A percentile compares a stretch with the other conserved stretches of the same genome.
Conservation (phyloP, 1,140 invertebrate genomes). For the Plutomurus gul region DNA sequence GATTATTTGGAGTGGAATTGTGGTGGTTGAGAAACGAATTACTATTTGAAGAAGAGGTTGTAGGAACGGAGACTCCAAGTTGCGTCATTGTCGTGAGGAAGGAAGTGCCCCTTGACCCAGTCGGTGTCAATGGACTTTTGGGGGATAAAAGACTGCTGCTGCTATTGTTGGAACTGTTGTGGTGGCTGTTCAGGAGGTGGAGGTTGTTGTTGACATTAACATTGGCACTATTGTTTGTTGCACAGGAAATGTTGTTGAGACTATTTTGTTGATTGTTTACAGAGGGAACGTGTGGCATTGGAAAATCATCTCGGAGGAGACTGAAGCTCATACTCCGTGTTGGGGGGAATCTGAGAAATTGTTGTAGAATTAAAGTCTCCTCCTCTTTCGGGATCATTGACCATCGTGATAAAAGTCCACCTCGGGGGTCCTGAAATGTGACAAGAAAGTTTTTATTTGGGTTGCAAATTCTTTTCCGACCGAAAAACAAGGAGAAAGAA, state of each 20-base stretch:
- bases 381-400: conserved; percentile 79
- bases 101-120: not conserved
- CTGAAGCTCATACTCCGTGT: conserved; percentile 71
- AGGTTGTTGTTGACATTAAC: not conserved
- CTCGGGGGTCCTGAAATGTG: conserved; percentile 67
- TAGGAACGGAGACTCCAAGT: not conserved
- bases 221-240: not conserved
- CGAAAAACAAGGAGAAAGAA: not conserved
- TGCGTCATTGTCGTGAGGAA: not conserved
- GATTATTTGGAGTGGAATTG: not conserved
- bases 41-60: not conserved
- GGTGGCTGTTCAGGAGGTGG: not conserved
- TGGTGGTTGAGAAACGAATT: not conserved
- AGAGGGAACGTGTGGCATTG: not conserved
- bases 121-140: not conserved
- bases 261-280: conserved; percentile 7
- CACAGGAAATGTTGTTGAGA: conserved; percentile 12
- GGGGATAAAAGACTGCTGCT: not conserved
- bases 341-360: conserved; percentile 82
- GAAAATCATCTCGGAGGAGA: conserved; percentile 52
- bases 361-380: conserved; percentile 81
- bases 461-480: not conserved
- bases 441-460: conserved; percentile 10
- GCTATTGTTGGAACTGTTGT: not conserved
- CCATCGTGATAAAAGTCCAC: conserved; percentile 77